Evolutionary conservation across 2,113 vertebrate species (phyloP).

Genomic region (Notothenia coriiceps): DNA sequence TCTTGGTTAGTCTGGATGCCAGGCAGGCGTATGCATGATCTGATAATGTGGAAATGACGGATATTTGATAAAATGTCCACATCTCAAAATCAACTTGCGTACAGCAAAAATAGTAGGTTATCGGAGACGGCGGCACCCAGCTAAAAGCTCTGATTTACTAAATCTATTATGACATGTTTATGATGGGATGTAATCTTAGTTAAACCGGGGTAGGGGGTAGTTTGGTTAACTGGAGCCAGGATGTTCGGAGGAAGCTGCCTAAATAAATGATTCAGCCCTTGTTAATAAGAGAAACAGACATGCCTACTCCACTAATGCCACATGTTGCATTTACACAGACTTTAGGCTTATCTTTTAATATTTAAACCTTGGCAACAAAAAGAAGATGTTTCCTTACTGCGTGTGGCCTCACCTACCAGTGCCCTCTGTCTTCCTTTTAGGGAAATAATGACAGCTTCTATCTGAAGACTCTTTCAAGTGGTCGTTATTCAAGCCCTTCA

Average conservation of each 20-base stretch:
- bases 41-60: conserved; percentile 70
- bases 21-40: conserved; percentile 45
- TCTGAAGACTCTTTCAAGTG: conserved; percentile 69
- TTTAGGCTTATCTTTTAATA: conserved; percentile 13
- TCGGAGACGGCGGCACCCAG: conserved; percentile 24
- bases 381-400: conserved; percentile 15
- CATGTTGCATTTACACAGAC: conserved; percentile 5
- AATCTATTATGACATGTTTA: conserved; percentile 68
- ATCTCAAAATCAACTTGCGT: conserved; percentile 43
- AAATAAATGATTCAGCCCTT: conserved; percentile 14
- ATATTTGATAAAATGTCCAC: conserved; percentile 58
- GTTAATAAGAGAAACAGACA: conserved; percentile 32
- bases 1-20: conserved; percentile 59
- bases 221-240: conserved; percentile 27
- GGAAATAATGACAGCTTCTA: conserved; percentile 78
- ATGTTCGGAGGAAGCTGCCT: background rate
- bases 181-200: conserved; percentile 57
- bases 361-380: conserved; percentile 41
- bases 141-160: conserved; percentile 32
- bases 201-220: conserved; percentile 8
- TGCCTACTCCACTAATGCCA: background rate
- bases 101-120: conserved; percentile 55
- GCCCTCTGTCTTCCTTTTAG: conserved; percentile 43
- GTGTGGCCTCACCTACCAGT: conserved; percentile 69
- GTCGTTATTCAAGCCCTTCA: conserved; percentile 57